Conservation (phyloP, 2,797 vertebrate species). For the Clarias pachynema region DNA sequence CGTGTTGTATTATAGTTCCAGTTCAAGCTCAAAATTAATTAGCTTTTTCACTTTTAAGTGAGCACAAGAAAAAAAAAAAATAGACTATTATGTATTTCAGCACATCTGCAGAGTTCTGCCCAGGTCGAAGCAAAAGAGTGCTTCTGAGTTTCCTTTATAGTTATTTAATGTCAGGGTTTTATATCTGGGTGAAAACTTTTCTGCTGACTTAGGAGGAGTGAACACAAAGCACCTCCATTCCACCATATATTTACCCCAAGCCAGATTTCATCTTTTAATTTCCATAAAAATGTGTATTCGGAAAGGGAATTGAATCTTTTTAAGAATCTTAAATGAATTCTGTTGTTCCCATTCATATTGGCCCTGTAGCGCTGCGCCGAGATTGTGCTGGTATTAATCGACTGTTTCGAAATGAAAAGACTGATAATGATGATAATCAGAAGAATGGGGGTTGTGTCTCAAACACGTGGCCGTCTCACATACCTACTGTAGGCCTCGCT, state of each 20-base stretch:
- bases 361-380: conserved; percentile 61
- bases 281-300: conserved; percentile 79
- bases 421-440: conserved; percentile 63
- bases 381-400: conserved; percentile 66
- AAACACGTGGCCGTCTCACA: conserved; percentile 12
- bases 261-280: conserved; percentile 80
- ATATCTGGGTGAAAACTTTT: conserved; percentile 67
- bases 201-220: conserved; percentile 68
- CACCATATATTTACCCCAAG: conserved; percentile 71
- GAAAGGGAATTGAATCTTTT: conserved; percentile 72
- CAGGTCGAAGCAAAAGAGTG: conserved; percentile 48
- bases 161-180: conserved; percentile 55
- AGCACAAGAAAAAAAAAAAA: not conserved
- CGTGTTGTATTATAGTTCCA: not conserved
- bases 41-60: not conserved
- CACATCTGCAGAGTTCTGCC: conserved; percentile 4
- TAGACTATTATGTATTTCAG: not conserved
- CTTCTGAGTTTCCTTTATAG: conserved; percentile 50
- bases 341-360: conserved; percentile 70
- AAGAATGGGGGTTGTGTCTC: conserved; percentile 60
- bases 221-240: conserved; percentile 65
- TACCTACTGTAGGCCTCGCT: not conserved
- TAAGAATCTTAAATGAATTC: conserved; percentile 77
- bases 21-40: not conserved
- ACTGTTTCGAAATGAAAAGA: conserved; percentile 75